These are phyloP conservation scores for Colius striatus DNA, from an alignment of 2,113 vertebrate genomes.

Conservation along the genomic window DNA sequence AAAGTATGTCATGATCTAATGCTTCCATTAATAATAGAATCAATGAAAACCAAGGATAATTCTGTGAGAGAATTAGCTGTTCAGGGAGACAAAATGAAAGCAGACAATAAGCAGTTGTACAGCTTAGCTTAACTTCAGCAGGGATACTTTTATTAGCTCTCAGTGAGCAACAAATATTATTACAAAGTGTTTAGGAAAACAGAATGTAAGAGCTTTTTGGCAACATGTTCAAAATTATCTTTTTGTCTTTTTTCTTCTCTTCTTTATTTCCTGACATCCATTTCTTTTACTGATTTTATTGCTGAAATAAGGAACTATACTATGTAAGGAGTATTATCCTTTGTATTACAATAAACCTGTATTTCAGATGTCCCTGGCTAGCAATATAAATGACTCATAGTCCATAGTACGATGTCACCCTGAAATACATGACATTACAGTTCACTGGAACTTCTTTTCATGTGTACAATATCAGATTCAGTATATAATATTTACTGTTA, in stretches of 20 bases:
- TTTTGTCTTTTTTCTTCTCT: background rate
- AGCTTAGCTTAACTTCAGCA: constrained; percentile 38
- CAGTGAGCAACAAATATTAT: background rate
- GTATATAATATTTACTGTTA: background rate
- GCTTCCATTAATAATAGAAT: background rate
- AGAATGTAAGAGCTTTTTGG: background rate
- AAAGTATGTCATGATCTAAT: constrained; percentile 14
- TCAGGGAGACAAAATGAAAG: constrained; percentile 47
- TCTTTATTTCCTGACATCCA: background rate
- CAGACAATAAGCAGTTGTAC: background rate
- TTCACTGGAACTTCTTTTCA: background rate
- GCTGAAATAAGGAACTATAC: background rate
- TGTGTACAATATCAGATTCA: background rate
- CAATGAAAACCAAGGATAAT: background rate
- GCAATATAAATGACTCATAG: background rate
- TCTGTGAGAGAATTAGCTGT: constrained; percentile 14
- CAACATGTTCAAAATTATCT: background rate
- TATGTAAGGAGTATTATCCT: background rate
- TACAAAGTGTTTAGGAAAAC: background rate
- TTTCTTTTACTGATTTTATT: background rate
- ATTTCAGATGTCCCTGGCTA: background rate
- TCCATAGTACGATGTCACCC: background rate
- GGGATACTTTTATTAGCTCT: background rate
- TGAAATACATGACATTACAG: background rate
- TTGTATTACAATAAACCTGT: background rate